Conservation (phyloP, 2,113 vertebrate species). For the Dendrocopos noguchii region DNA sequence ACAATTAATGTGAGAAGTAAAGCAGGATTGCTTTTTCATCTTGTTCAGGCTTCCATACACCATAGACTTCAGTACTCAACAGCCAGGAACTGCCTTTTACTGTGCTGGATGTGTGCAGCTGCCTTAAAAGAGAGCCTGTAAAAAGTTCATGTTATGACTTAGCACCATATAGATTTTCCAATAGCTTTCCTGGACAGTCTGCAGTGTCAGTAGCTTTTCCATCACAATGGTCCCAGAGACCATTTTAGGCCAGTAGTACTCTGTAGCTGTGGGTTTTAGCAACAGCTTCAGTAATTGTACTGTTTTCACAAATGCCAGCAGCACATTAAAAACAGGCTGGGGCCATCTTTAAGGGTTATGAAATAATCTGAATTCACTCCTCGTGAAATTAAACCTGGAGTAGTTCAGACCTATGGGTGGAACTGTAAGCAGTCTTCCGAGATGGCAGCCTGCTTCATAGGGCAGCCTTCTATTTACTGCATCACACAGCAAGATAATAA, state of each 20-base stretch:
- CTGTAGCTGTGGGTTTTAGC: conserved; percentile 65
- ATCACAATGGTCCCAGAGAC: conserved; percentile 55
- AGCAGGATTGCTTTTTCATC: conserved; percentile 21
- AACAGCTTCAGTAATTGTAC: conserved; percentile 62
- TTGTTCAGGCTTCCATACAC: neutral
- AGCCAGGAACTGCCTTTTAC: conserved; percentile 18
- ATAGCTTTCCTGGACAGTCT: conserved; percentile 62
- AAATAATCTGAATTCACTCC: conserved; percentile 68
- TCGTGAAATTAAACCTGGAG: conserved; percentile 70
- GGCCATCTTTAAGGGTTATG: conserved; percentile 66
- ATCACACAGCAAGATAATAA: conserved; percentile 47
- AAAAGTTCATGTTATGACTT: conserved; percentile 53
- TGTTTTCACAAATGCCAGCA: conserved; percentile 67
- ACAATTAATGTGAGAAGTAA: conserved; percentile 31
- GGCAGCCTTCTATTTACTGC: conserved; percentile 37
- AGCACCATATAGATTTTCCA: conserved; percentile 57
- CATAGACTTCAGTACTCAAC: neutral
- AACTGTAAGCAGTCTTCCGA: conserved; percentile 66
- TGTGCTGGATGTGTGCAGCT: neutral
- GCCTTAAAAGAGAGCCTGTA: conserved; percentile 35
- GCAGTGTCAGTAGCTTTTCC: conserved; percentile 69
- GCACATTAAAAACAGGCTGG: conserved; percentile 68
- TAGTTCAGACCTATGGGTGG: conserved; percentile 53
- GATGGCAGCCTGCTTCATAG: conserved; percentile 64
- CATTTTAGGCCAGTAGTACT: conserved; percentile 53